These are phyloP conservation scores for Gallinago media DNA, from an alignment of 2,113 vertebrate species.

Conservation along the genomic window DNA sequence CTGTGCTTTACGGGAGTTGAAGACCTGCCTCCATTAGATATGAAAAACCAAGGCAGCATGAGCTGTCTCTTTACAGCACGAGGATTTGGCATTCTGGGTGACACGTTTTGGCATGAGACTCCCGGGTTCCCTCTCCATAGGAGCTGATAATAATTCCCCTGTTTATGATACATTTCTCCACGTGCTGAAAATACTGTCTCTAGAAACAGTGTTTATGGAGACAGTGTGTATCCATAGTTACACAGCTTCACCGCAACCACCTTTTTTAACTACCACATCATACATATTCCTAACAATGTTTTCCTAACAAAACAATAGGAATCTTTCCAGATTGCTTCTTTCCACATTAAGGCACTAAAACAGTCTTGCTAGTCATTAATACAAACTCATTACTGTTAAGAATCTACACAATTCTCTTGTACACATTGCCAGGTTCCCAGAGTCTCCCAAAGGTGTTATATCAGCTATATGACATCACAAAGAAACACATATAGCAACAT, in stretches of 20 bases:
- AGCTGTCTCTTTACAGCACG: rapidly evolving
- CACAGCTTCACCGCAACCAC: neutral
- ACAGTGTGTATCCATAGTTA: neutral
- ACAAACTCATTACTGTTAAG: neutral
- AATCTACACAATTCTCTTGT: neutral
- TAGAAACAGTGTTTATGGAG: neutral
- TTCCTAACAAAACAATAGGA: neutral
- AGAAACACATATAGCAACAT: slow-evolving; percentile 20
- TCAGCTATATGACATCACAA: slow-evolving; percentile 50
- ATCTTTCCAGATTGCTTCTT: neutral
- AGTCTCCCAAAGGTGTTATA: neutral
- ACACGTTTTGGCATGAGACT: rapidly evolving
- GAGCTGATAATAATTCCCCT: neutral
- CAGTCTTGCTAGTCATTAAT: neutral
- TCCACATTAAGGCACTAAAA: neutral
- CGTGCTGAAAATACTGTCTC: neutral
- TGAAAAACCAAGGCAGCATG: neutral
- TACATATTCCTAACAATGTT: neutral
- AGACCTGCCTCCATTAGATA: neutral
- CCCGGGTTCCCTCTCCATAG: neutral
- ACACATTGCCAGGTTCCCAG: neutral
- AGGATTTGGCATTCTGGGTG: neutral
- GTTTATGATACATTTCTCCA: neutral
- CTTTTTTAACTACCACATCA: neutral
- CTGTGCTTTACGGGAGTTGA: neutral